phyloP scores from a whole-genome alignment of 2,797 vertebrate genomes.

The Parauchenoglanis ngamensis region DNA sequence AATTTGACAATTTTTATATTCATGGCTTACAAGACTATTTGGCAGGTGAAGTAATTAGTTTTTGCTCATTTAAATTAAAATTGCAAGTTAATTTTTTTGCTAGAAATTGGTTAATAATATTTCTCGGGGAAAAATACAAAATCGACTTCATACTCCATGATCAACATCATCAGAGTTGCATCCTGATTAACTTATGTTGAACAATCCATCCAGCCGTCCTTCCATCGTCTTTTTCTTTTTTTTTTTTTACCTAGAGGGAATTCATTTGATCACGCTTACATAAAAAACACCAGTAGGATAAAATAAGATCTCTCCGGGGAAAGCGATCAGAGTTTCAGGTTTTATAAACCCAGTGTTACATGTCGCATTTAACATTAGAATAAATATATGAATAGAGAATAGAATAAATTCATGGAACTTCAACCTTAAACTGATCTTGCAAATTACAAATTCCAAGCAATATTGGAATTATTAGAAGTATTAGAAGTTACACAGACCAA shows the following conservation, averaged over 20 bases:
- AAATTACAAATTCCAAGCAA: no score
- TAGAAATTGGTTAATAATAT: no score
- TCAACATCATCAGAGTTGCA: not conserved
- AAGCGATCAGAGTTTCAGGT: not conserved
- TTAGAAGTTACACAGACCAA: no score
- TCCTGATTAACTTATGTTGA: not conserved
- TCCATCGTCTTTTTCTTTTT: not conserved
- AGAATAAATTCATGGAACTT: not conserved
- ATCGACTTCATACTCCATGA: not conserved
- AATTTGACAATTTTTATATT: no score
- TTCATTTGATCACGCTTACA: no score
- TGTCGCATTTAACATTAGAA: not conserved
- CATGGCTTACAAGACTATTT: not conserved
- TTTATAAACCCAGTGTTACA: not conserved
- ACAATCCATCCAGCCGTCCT: not conserved
- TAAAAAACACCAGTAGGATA: not conserved
- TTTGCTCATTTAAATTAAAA: not conserved
- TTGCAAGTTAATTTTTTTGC: not conserved
- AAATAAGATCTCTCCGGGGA: not conserved
- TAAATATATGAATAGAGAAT: not conserved
- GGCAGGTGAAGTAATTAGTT: not conserved
- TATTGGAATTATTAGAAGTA: no score
- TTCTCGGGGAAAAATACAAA: not conserved
- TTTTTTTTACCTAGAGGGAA: not conserved
- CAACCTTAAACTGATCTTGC: no score